Evolutionary conservation across 2,797 vertebrate genomes (phyloP), one percentile per base, ranked within the genome.

Genomic region (Myotis myotis): DNA sequence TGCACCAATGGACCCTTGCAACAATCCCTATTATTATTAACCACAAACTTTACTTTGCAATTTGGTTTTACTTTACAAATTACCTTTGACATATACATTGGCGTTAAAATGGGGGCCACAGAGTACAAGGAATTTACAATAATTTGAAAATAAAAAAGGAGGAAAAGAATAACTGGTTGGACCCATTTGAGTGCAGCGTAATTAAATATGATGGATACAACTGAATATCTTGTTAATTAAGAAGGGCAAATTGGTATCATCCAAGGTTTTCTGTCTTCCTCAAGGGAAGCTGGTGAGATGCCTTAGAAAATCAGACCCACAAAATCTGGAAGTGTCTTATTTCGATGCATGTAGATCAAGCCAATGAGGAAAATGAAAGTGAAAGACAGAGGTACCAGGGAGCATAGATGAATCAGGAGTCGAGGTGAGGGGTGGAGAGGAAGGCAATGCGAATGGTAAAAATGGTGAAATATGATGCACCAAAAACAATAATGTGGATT

Each of bases 61-160:
- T 41, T n/a, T 23, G 38, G 60, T 12, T 72, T 94, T 64, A 87
- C 78, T 76, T 60, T 68, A 80, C 41, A 36, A 91, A 89, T 60
- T 22, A 47, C 9, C 25, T 81, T 83, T 30, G 74, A 79, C 11
- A 33, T 23, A 91, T 2, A 38, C 38, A 62, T 38, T 38, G 41
- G 51, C 19, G 53, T 82, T 84, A 49, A 85, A 23, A 44, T 41
- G 11, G 7, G 1, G 20, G 38, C 8, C 0, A 30, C 2, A 74
- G 47, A 66, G 47, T 85, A 33, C 22, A 83, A 85, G 53, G 49
- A 51, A 82, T 75, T 60, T 49, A 71, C 0, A 68, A n/a, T 5
- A 66, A 81, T 71, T 41, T 28, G 3, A 64, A 90, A 60, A 78
- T 28, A 28, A 62, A 86, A 89, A 57, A 25, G 3, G 71, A n/a